Conservation (phyloP, 1,140 invertebrate species). For the Bicyclus anynana region DNA sequence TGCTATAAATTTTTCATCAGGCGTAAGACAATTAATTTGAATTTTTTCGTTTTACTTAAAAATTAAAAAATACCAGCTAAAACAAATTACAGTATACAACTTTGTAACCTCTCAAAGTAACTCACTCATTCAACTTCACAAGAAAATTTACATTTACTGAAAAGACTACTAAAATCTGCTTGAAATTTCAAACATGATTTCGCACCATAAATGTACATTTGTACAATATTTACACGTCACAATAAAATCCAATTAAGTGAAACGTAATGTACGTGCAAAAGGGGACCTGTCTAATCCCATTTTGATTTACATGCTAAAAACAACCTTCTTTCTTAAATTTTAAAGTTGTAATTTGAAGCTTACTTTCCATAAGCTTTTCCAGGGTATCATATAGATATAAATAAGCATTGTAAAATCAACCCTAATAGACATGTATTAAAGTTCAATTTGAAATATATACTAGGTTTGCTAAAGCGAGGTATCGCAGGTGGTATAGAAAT, state of each 20-base stretch:
- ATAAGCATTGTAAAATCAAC: neutral
- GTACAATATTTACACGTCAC: slow-evolving; percentile 1
- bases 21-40: neutral
- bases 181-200: neutral
- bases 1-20: neutral
- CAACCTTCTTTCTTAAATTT: neutral
- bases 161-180: neutral
- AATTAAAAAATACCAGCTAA: no score
- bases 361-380: neutral
- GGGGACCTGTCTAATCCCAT: slow-evolving; percentile 6
- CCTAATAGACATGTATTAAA: neutral
- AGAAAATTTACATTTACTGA: no score
- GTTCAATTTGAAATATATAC: neutral
- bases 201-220: neutral
- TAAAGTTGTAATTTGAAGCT: neutral
- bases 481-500: neutral
- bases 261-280: slow-evolving; percentile 11
- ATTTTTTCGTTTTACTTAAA: no score
- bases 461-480: neutral
- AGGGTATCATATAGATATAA: neutral
- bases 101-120: no score
- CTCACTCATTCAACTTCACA: no score
- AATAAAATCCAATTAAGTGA: slow-evolving; percentile 17
- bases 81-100: no score
- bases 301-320: neutral